A percentile compares a stretch with the other conserved stretches of the same genome.
Evolutionary conservation across 2,113 vertebrate genomes (phyloP).

Genomic region (Lasiurus borealis): DNA sequence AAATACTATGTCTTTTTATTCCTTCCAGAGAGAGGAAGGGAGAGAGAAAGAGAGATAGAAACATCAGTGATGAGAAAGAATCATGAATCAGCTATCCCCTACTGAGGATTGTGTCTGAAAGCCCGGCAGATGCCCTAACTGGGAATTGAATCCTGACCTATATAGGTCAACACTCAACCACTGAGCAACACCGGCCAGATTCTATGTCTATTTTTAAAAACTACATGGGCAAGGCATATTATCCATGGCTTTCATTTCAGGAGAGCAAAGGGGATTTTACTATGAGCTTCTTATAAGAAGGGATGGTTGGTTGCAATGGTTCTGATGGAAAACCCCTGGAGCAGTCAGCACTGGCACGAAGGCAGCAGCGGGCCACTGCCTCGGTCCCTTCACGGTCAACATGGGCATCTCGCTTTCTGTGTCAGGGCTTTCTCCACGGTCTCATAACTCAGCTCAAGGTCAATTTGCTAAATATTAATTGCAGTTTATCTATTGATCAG

Average conservation of each 20-base stretch:
- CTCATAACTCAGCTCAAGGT: not conserved
- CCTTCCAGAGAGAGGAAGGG: no score
- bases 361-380: accelerated
- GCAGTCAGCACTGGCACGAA: accelerated
- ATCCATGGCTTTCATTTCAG: not conserved
- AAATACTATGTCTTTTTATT: not conserved
- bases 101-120: no score
- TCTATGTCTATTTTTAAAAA: constrained; percentile 37
- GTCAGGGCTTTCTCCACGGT: not conserved
- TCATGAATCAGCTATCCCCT: no score
- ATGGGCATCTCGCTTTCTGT: not conserved
- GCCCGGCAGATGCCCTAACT: no score
- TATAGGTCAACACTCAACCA: no score
- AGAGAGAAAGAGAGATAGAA: no score
- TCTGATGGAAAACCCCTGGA: not conserved
- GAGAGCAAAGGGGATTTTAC: not conserved
- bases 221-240: not conserved
- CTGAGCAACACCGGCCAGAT: no score
- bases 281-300: not conserved
- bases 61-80: no score
- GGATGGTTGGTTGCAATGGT: not conserved
- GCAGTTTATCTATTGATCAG: not conserved
- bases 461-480: not conserved
- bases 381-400: accelerated
- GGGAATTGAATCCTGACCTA: no score